These are phyloP conservation scores for Macrobrachium nipponense DNA, from an alignment of 1,140 invertebrate genomes.

Conservation along the genomic window DNA sequence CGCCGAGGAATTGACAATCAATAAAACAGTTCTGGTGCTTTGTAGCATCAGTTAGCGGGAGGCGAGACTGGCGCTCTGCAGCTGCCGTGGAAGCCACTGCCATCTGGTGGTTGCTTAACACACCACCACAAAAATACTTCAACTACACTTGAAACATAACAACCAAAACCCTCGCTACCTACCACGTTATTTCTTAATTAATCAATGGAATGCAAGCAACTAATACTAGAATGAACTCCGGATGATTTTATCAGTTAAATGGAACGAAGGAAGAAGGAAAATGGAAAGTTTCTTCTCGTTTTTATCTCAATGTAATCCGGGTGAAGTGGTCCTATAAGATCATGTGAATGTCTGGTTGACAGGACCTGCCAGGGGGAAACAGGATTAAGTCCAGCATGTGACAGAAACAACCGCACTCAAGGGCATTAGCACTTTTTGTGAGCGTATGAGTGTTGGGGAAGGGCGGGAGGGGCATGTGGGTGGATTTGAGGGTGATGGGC, in stretches of 20 bases:
- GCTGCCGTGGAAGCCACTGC: slow-evolving; percentile 39
- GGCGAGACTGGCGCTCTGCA: slow-evolving; percentile 30
- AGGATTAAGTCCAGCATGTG: slow-evolving; percentile 54
- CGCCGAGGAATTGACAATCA: neutral
- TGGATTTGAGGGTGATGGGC: slow-evolving; percentile 26
- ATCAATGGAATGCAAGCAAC: too few species aligned
- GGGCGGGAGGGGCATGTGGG: slow-evolving; percentile 1
- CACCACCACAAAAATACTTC: slow-evolving; percentile 13
- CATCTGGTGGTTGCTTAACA: slow-evolving; percentile 33
- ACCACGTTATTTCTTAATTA: too few species aligned
- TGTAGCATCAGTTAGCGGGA: slow-evolving; percentile 11
- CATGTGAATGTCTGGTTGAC: slow-evolving; percentile 49
- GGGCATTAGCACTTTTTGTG: slow-evolving; percentile 54
- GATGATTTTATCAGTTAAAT: too few species aligned
- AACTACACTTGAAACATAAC: slow-evolving; percentile 26
- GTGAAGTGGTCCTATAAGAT: slow-evolving; percentile 24
- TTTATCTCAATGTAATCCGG: neutral
- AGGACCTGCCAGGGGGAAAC: slow-evolving; percentile 44
- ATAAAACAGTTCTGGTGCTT: slow-evolving; percentile 1
- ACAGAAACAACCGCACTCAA: slow-evolving; percentile 48
- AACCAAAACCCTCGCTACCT: neutral
- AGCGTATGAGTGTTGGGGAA: neutral
- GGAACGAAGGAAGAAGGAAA: too few species aligned
- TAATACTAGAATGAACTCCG: too few species aligned
- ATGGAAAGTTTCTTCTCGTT: too few species aligned